Evolutionary conservation across 2,797 vertebrate species (phyloP), one percentile per base, ranked within the genome.

Genomic region (Helarctos malayanus): DNA sequence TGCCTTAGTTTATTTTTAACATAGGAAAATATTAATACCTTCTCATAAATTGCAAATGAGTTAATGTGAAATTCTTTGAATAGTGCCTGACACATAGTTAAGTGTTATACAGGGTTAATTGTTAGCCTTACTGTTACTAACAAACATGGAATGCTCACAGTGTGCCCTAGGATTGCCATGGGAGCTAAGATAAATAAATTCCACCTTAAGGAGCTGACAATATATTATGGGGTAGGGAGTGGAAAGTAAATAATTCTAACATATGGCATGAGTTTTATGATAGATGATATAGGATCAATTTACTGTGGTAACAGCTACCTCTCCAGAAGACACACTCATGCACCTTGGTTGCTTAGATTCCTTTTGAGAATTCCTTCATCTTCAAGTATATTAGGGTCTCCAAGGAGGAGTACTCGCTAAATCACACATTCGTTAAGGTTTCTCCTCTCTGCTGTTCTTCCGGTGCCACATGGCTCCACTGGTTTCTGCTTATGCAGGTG

Each of bases 1-100:
- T 93, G 76, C n/a, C 61, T 84, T 29, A 27, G 47, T 73, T 95
- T 75, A 78, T 89, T 80, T 92, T 90, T 88, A 57, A 52, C 47
- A 54, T 21, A 38, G 15, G 12, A 49, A 81, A 85, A 81, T 57
- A 41, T 15, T 68, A 49, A 35, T 91, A 71, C 4, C 3, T 29
- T 76, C 25, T 90, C 9, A 29, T 81, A 94, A 95, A 65, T 71
- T 81, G 2, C 57, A 88, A 65, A 69, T 25, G 5, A 92, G 1
- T 84, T 3, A 23, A 63, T 92, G 11, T 65, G 71, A 78, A 84
- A 68, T 29, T 68, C 19, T 81, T 80, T 81, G 6, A 65, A 16
- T 7, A 54, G 23, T 78, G 32, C 3, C 59, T 68, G 6, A 7
- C 19, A 45, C 6, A 25, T 15, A 73, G 63, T 32, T 27, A 38